Evolutionary conservation across 2,888 invertebrate genomes (phyloP).

Genomic region (Ophion ventricosus): DNA sequence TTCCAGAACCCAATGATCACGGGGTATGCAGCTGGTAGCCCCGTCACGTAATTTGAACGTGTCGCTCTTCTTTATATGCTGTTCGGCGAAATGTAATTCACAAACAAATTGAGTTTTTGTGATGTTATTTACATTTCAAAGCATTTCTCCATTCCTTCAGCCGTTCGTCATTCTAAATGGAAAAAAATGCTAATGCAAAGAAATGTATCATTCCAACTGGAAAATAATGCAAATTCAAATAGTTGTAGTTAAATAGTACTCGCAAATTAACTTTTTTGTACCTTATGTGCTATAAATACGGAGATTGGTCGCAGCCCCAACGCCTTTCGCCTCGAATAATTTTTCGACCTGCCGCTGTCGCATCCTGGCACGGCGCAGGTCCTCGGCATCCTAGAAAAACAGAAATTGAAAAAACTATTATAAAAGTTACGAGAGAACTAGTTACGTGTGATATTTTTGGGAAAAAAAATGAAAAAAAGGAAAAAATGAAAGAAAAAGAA

Average conservation of each 20-base stretch:
- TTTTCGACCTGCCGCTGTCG: background rate
- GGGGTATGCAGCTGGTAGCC: background rate
- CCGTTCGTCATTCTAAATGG: background rate
- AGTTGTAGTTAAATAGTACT: background rate
- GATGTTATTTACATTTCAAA: background rate
- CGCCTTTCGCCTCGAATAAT: background rate
- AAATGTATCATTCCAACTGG: background rate
- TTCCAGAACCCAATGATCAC: slow-evolving; percentile 7
- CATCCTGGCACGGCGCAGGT: slow-evolving; percentile 5
- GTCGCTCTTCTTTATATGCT: background rate
- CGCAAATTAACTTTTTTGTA: background rate
- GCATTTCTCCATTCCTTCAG: background rate
- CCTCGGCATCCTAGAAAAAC: too few relatives aligned
- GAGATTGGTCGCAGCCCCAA: slow-evolving; percentile 3
- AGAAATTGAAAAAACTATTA: background rate
- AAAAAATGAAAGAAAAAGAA: background rate
- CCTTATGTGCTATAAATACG: slow-evolving; percentile 1
- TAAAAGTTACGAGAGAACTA: background rate
- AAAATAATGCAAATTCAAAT: background rate
- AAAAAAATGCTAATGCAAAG: background rate
- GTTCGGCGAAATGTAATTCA: slow-evolving; percentile 1
- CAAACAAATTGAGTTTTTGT: background rate
- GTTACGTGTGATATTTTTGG: background rate
- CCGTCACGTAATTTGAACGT: slow-evolving; percentile 2
- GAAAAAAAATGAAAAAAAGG: background rate